Evolutionary conservation across 2,113 vertebrate genomes (phyloP).

Genomic region (Chlorocebus sabaeus): DNA sequence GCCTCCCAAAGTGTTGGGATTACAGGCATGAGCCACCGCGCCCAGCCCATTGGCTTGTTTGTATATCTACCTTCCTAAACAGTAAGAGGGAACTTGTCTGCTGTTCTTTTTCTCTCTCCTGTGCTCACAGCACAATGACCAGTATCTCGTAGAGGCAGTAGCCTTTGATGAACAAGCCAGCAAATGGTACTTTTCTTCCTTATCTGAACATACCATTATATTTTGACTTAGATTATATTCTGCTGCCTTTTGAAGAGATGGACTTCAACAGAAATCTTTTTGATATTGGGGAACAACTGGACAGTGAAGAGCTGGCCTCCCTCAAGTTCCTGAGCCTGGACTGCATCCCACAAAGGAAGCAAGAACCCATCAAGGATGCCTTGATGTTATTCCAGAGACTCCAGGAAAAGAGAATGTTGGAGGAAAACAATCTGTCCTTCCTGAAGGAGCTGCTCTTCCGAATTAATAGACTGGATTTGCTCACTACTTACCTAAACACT

Average conservation of each 20-base stretch:
- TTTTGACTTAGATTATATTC: conserved; percentile 37
- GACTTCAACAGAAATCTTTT: conserved; percentile 66
- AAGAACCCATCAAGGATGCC: conserved; percentile 74
- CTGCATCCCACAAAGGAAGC: conserved; percentile 64
- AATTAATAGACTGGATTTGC: conserved; percentile 72
- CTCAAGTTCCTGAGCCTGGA: conserved; percentile 83
- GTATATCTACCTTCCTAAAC: neutral
- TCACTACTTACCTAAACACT: conserved; percentile 47
- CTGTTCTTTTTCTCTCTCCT: neutral
- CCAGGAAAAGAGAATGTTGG: conserved; percentile 71
- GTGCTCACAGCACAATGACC: neutral
- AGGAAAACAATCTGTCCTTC: conserved; percentile 58
- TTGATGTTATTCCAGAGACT: conserved; percentile 71
- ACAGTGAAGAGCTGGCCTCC: conserved; percentile 57
- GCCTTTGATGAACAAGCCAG: neutral
- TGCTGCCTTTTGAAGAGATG: neutral
- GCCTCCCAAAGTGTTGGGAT: no score
- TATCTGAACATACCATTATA: neutral
- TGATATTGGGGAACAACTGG: conserved; percentile 70
- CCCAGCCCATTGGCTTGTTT: neutral
- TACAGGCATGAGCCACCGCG: no score
- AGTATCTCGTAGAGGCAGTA: neutral
- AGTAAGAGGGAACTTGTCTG: neutral
- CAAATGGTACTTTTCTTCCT: neutral
- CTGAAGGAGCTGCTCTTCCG: conserved; percentile 82